phyloP scores from a whole-genome alignment of 2,113 vertebrate species.

The Morone saxatilis region DNA sequence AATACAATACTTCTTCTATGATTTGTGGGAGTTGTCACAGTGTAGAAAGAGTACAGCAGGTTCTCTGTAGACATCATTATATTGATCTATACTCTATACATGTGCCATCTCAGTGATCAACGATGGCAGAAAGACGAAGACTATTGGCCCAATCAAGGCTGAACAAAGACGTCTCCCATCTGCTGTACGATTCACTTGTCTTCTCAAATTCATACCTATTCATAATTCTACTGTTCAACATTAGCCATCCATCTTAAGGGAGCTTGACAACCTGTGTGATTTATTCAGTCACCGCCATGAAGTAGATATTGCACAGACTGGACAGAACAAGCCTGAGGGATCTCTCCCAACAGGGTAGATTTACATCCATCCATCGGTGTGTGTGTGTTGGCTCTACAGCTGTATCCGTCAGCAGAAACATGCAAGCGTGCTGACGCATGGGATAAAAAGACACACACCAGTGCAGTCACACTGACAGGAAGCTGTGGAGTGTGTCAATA shows the following conservation, averaged over 20 bases:
- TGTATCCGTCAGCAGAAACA: constrained; percentile 76
- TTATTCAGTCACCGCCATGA: constrained; percentile 53
- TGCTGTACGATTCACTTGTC: constrained; percentile 19
- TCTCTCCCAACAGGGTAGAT: constrained; percentile 57
- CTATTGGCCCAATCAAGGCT: constrained; percentile 50
- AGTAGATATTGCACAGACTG: constrained; percentile 53
- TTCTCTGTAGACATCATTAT: constrained; percentile 57
- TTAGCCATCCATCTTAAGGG: constrained; percentile 54
- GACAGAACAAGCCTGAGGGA: constrained; percentile 51
- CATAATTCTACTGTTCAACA: constrained; percentile 39
- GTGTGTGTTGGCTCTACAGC: constrained; percentile 49
- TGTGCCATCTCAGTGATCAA: constrained; percentile 56
- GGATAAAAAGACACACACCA: constrained; percentile 38
- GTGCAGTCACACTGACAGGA: constrained; percentile 42
- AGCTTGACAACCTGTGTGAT: constrained; percentile 54
- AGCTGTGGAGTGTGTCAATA: constrained; percentile 25
- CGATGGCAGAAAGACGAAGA: constrained; percentile 59
- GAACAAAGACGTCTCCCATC: constrained; percentile 52
- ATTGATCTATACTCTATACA: constrained; percentile 63
- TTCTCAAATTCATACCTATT: constrained; percentile 43
- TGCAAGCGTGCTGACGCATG: constrained; percentile 54
- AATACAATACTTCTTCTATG: constrained; percentile 53
- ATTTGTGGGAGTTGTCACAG: constrained; percentile 58
- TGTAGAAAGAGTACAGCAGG: constrained; percentile 31
- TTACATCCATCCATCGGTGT: constrained; percentile 49